phyloP scores from a whole-genome alignment of 2,888 invertebrate genomes.

The Drosophila lacicola region DNA sequence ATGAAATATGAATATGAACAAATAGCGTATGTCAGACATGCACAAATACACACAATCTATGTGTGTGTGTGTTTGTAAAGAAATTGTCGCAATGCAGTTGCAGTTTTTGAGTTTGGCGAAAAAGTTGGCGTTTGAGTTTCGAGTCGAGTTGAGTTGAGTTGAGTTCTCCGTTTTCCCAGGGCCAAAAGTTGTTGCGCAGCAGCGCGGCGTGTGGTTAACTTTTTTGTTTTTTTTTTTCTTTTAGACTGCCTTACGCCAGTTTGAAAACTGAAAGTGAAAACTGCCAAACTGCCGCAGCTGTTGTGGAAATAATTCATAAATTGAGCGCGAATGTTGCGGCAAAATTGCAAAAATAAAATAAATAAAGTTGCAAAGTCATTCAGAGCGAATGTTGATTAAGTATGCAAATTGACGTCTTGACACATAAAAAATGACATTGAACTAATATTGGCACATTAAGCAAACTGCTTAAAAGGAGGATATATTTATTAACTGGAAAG shows the following conservation, averaged over 20 bases:
- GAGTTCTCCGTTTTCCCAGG: constrained; percentile 43
- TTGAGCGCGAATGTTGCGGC: constrained; percentile 40
- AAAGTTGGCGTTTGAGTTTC: constrained; percentile 58
- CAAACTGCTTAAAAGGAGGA: constrained; percentile 7
- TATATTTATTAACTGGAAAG: background rate
- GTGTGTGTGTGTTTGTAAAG: constrained; percentile 22
- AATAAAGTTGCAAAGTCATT: constrained; percentile 42
- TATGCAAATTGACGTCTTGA: constrained; percentile 49
- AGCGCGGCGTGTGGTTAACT: constrained; percentile 42
- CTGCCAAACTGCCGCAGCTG: constrained; percentile 50
- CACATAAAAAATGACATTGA: constrained; percentile 21
- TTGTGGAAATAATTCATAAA: constrained; percentile 51
- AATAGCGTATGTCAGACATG: constrained; percentile 45
- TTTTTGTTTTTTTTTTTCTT: constrained; percentile 31
- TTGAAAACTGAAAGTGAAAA: constrained; percentile 57
- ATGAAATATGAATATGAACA: constrained; percentile 69
- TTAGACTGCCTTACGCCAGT: constrained; percentile 27
- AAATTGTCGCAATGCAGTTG: constrained; percentile 74
- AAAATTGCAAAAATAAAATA: constrained; percentile 15
- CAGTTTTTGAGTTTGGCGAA: constrained; percentile 54
- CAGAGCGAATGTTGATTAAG: constrained; percentile 37
- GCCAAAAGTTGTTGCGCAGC: constrained; percentile 43
- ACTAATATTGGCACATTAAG: constrained; percentile 17
- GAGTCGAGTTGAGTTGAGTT: constrained; percentile 37
- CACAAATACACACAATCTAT: background rate